A percentile compares a stretch with the other conserved stretches of the same genome.
Evolutionary conservation across 2,888 invertebrate genomes (phyloP).

Genomic region (Lasioglossum morio): DNA sequence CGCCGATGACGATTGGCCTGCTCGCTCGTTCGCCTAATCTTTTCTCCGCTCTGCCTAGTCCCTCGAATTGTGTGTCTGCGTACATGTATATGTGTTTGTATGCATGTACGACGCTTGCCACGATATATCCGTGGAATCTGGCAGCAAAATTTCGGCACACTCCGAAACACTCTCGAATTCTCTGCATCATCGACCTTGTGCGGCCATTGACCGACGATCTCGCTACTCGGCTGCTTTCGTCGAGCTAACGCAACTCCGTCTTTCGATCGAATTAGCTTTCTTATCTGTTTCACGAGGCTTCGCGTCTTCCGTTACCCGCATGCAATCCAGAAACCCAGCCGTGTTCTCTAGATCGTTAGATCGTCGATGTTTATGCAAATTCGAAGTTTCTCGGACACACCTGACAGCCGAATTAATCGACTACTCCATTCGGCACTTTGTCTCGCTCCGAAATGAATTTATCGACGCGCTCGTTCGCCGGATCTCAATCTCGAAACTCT

Average conservation of each 20-base stretch:
- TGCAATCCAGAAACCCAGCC: slow-evolving; percentile 1
- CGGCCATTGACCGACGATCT: slow-evolving; percentile 82
- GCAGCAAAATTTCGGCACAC: slow-evolving; percentile 18
- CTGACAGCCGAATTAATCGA: slow-evolving; percentile 1
- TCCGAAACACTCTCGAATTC: slow-evolving; percentile 45
- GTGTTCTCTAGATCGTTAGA: neutral
- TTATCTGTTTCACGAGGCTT: slow-evolving; percentile 35
- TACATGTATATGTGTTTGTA: too few relatives aligned
- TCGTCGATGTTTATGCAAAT: neutral
- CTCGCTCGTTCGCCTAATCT: slow-evolving; percentile 20
- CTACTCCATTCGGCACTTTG: neutral
- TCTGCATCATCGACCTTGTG: slow-evolving; percentile 81
- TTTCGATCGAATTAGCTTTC: slow-evolving; percentile 22
- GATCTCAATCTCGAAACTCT: neutral
- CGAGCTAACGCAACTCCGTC: slow-evolving; percentile 26
- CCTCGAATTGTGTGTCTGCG: neutral
- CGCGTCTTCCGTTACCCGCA: neutral
- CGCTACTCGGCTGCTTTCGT: slow-evolving; percentile 35
- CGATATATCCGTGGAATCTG: slow-evolving; percentile 12
- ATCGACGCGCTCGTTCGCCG: neutral
- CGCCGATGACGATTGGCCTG: slow-evolving; percentile 68
- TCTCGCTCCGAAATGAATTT: neutral
- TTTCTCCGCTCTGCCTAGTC: neutral
- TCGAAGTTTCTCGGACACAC: neutral
- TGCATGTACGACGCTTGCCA: neutral